Evolutionary conservation across 2,113 vertebrate species (phyloP).

Genomic region (Hydrolagus affinis): DNA sequence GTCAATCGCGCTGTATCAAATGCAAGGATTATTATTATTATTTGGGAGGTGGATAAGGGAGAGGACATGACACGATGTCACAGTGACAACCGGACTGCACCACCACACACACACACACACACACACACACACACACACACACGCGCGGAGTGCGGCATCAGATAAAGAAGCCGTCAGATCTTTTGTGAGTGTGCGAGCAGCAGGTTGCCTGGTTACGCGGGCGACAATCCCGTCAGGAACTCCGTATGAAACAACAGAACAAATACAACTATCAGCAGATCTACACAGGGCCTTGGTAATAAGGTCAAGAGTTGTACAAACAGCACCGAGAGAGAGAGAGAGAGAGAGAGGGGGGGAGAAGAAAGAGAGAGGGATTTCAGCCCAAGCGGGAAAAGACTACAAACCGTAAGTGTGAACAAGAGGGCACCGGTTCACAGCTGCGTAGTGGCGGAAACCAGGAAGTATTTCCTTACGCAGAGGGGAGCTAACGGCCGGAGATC

Average conservation of each 20-base stretch:
- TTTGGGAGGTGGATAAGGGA: not conserved
- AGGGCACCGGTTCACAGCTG: no score
- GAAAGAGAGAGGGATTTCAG: not conserved
- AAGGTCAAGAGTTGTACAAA: constrained; percentile 14
- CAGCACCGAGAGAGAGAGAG: not conserved
- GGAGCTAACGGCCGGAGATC: no score
- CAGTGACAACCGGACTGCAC: not conserved
- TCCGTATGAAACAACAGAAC: constrained; percentile 4
- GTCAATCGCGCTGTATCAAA: no score
- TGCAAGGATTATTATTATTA: no score
- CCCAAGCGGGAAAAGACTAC: no score
- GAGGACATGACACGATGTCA: not conserved
- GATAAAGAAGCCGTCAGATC: not conserved
- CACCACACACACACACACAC: not conserved
- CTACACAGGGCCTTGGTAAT: constrained; percentile 11
- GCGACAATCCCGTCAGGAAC: not conserved
- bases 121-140: no score
- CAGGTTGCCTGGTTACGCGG: not conserved
- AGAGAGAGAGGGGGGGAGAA: not conserved
- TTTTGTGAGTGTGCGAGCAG: not conserved
- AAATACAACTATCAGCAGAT: constrained; percentile 26
- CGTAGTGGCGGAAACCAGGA: no score
- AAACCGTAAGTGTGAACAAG: no score
- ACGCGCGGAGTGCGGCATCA: not conserved
- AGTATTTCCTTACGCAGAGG: no score